These are phyloP conservation scores for Drosophila yooni DNA, from an alignment of 2,888 invertebrate species.

Conservation along the genomic window DNA sequence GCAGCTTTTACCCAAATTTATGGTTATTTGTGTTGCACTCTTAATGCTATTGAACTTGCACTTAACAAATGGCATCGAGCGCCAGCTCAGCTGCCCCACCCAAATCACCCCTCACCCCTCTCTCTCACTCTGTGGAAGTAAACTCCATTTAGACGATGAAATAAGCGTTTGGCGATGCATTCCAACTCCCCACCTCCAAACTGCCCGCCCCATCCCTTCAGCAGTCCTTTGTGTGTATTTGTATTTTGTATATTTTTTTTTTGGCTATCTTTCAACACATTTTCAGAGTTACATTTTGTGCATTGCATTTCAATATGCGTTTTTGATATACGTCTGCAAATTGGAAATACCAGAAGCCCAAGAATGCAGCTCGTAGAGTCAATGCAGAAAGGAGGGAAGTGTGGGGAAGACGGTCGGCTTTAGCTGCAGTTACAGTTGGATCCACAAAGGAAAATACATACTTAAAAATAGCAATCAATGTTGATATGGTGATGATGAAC, in stretches of 20 bases:
- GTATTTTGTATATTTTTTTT: conserved; percentile 28
- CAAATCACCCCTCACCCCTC: too few relatives aligned
- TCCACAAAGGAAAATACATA: conserved; percentile 6
- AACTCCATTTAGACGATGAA: conserved; percentile 78
- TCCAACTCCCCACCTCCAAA: not conserved
- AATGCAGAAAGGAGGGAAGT: conserved; percentile 6
- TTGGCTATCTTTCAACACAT: conserved; percentile 71
- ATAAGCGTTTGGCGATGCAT: conserved; percentile 61
- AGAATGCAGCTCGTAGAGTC: conserved; percentile 33
- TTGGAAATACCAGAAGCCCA: conserved; percentile 43
- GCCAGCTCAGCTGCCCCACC: conserved; percentile 15
- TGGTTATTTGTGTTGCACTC: conserved; percentile 81
- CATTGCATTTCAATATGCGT: conserved; percentile 69
- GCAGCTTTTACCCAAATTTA: conserved; percentile 77
- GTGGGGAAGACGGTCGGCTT: not conserved
- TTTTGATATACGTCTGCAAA: conserved; percentile 53
- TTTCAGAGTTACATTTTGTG: conserved; percentile 72
- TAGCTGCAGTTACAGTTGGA: conserved; percentile 8
- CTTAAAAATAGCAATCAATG: conserved; percentile 20
- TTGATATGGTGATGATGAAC: conserved; percentile 3
- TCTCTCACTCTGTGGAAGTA: conserved; percentile 11
- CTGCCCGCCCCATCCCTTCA: not conserved
- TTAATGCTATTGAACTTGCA: conserved; percentile 80
- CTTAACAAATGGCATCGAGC: conserved; percentile 76
- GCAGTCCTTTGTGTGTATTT: conserved; percentile 15